Conservation (phyloP, 2,113 vertebrate species). For the Oreocharis arfaki region DNA sequence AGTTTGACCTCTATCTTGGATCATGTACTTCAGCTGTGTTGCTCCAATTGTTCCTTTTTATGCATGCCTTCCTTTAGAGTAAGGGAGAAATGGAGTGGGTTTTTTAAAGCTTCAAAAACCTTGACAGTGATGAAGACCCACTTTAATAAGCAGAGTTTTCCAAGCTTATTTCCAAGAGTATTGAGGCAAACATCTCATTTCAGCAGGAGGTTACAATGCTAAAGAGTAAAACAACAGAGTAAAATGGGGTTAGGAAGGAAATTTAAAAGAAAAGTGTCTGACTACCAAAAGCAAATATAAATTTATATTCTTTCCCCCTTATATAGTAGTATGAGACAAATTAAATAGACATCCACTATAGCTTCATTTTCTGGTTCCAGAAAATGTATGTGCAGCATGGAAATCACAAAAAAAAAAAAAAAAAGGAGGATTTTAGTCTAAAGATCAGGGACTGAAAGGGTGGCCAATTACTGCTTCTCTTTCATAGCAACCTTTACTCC, state of each 20-base stretch:
- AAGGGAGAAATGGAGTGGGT: not conserved
- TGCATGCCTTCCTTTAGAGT: not conserved
- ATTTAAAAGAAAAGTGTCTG: not conserved
- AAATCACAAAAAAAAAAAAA: not conserved
- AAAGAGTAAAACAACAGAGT: not conserved
- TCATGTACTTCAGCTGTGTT: not conserved
- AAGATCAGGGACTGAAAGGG: not conserved
- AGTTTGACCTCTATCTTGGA: not conserved
- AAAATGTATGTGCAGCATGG: not conserved
- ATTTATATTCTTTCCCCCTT: not conserved
- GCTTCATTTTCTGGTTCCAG: not conserved
- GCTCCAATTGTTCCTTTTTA: not conserved
- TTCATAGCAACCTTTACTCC: not conserved
- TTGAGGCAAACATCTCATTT: not conserved
- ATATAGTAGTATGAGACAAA: not conserved
- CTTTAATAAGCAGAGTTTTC: not conserved
- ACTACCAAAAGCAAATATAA: not conserved
- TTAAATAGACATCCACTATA: not conserved
- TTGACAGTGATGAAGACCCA: not conserved
- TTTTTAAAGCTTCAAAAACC: not conserved
- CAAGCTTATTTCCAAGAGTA: not conserved
- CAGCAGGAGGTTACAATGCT: not conserved
- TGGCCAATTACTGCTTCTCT: not conserved
- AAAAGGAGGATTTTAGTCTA: not conserved
- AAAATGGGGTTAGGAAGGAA: not conserved